Conservation (phyloP, 2,888 invertebrate genomes). For the Cheilosia grossa region DNA sequence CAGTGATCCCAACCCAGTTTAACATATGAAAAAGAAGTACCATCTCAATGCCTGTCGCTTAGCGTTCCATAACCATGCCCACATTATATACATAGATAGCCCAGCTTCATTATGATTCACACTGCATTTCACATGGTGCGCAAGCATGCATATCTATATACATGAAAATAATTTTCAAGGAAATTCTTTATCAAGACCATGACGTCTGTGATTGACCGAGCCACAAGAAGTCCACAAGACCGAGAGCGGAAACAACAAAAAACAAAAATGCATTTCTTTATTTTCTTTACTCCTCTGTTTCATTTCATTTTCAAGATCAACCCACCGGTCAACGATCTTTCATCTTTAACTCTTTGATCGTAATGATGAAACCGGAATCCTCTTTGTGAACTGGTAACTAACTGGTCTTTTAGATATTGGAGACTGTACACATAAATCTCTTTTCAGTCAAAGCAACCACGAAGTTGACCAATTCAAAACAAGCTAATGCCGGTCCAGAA, state of each 20-base stretch:
- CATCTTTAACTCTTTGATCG: conserved; percentile 36
- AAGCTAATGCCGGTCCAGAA: background rate
- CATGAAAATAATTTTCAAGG: background rate
- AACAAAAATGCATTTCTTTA: conserved; percentile 1
- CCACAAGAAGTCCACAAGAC: background rate
- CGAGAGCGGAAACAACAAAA: background rate
- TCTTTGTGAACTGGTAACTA: conserved; percentile 36
- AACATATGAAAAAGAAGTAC: background rate
- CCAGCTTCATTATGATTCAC: background rate
- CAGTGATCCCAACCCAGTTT: conserved; percentile 5
- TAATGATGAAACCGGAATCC: conserved; percentile 59
- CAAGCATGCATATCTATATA: background rate
- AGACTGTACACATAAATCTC: background rate
- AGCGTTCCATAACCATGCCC: background rate
- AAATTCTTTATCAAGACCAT: conserved; percentile 14
- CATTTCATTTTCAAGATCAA: conserved; percentile 66
- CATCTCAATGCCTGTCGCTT: background rate
- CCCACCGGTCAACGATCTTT: conserved; percentile 56
- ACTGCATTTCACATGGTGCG: background rate
- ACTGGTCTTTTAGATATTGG: conserved; percentile 5
- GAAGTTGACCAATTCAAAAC: background rate
- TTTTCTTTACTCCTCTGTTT: background rate
- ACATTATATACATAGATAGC: background rate
- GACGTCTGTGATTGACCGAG: background rate
- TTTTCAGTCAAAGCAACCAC: conserved; percentile 1